A percentile compares a stretch with the other conserved stretches of the same genome.
Evolutionary conservation across 2,113 vertebrate genomes (phyloP).

Genomic region (Alosa alosa): DNA sequence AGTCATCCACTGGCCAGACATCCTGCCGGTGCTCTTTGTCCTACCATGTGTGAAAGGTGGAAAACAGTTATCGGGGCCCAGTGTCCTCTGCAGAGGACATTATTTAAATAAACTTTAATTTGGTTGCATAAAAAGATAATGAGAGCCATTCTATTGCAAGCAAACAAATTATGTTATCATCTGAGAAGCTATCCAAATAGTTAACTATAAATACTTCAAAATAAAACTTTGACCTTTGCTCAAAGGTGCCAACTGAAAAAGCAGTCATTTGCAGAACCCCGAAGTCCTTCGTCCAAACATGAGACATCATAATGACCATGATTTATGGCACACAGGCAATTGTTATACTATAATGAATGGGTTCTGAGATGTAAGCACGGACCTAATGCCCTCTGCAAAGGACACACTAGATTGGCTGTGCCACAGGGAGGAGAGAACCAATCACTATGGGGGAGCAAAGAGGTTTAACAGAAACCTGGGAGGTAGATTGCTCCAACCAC

Average conservation of each 20-base stretch:
- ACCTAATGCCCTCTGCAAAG: background rate
- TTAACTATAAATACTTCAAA: background rate
- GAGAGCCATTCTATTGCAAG: background rate
- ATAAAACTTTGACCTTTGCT: slow-evolving; percentile 13
- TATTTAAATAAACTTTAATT: background rate
- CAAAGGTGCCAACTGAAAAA: background rate
- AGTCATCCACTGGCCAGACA: background rate
- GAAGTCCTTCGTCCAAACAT: slow-evolving; percentile 2
- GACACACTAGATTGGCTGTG: background rate
- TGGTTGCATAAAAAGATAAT: background rate
- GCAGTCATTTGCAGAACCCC: background rate
- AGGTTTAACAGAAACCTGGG: background rate
- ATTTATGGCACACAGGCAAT: background rate
- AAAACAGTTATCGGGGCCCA: background rate
- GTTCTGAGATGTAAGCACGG: background rate
- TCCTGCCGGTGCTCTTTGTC: background rate
- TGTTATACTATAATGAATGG: slow-evolving; percentile 8
- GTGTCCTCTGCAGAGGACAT: background rate
- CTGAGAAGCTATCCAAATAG: slow-evolving; percentile 24
- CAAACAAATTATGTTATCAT: background rate
- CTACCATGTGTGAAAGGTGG: background rate
- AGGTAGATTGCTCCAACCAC: background rate
- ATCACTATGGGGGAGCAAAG: background rate
- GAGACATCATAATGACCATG: background rate
- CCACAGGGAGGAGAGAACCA: background rate